These are phyloP conservation scores for Montipora capricornis DNA, from an alignment of 64 coral and sea anemone species.

Conservation along the genomic window DNA sequence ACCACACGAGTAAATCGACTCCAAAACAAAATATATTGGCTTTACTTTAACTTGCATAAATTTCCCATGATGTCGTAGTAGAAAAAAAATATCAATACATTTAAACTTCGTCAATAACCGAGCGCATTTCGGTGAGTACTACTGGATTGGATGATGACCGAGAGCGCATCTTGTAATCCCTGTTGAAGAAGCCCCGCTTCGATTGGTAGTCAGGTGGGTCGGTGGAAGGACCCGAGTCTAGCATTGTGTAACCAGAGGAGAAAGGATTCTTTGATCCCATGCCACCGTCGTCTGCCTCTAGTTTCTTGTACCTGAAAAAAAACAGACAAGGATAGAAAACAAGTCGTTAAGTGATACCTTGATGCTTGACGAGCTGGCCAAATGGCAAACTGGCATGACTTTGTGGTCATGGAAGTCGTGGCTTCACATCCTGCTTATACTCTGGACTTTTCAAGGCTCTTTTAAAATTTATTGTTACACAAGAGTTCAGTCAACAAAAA, in stretches of 20 bases:
- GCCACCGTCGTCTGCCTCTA: conserved; percentile 46
- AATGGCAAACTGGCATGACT: background rate
- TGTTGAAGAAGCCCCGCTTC: background rate
- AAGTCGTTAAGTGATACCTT: background rate
- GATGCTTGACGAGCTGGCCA: background rate
- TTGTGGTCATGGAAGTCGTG: too few species aligned
- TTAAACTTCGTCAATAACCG: conserved; percentile 6
- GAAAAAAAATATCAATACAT: too few species aligned
- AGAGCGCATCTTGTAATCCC: background rate
- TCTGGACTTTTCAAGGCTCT: too few species aligned
- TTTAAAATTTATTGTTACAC: too few species aligned
- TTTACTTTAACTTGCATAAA: background rate
- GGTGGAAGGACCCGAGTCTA: conserved; percentile 5
- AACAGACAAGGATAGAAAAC: background rate
- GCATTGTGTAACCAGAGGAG: conserved; percentile 55
- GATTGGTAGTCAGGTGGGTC: background rate
- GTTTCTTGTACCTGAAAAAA: conserved; percentile 60
- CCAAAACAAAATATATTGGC: too few species aligned
- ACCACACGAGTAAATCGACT: too few species aligned
- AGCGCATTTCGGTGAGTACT: background rate
- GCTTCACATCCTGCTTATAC: too few species aligned
- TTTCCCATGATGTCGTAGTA: too few species aligned
- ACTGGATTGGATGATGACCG: conserved; percentile 5
- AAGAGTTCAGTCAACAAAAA: too few species aligned
- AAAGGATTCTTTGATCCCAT: conserved; percentile 51